Evolutionary conservation across 1,140 invertebrate genomes (phyloP).

Genomic region (Diprion similis): DNA sequence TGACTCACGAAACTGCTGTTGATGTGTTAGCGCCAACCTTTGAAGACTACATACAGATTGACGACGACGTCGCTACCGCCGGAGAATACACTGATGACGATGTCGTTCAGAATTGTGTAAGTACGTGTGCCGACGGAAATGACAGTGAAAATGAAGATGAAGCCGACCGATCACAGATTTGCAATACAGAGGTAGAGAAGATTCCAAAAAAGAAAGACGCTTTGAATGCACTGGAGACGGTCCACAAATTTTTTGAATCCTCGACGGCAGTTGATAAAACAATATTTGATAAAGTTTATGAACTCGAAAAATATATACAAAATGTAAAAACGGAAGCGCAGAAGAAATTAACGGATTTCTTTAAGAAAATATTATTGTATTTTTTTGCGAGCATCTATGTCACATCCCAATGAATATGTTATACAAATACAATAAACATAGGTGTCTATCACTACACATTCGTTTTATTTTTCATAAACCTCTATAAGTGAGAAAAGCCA

Average conservation of each 20-base stretch:
- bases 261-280: slow-evolving; percentile 21
- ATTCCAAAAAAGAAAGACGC: slow-evolving; percentile 28
- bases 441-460: slow-evolving; percentile 14
- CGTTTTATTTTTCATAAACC: neutral
- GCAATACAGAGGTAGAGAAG: slow-evolving; percentile 18
- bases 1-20: slow-evolving; percentile 17
- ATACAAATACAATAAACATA: slow-evolving; percentile 14
- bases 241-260: slow-evolving; percentile 24
- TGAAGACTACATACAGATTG: slow-evolving; percentile 27
- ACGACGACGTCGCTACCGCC: slow-evolving; percentile 25
- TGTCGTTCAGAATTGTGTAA: slow-evolving; percentile 24
- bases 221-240: slow-evolving; percentile 27
- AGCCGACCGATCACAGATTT: slow-evolving; percentile 19
- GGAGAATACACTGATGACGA: slow-evolving; percentile 27
- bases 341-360: slow-evolving; percentile 23
- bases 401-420: slow-evolving; percentile 12
- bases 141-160: slow-evolving; percentile 23
- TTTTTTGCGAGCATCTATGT: slow-evolving; percentile 23
- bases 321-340: slow-evolving; percentile 24
- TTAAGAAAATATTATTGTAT: slow-evolving; percentile 19
- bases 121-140: slow-evolving; percentile 16
- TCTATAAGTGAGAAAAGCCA: slow-evolving; percentile 22
- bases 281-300: slow-evolving; percentile 30
- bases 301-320: slow-evolving; percentile 22
- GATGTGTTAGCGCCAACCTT: slow-evolving; percentile 22